A percentile compares a stretch with the other conserved stretches of the same genome.
Conservation (phyloP, 2,888 invertebrate genomes). For the Oegoconia quadripuncta region DNA sequence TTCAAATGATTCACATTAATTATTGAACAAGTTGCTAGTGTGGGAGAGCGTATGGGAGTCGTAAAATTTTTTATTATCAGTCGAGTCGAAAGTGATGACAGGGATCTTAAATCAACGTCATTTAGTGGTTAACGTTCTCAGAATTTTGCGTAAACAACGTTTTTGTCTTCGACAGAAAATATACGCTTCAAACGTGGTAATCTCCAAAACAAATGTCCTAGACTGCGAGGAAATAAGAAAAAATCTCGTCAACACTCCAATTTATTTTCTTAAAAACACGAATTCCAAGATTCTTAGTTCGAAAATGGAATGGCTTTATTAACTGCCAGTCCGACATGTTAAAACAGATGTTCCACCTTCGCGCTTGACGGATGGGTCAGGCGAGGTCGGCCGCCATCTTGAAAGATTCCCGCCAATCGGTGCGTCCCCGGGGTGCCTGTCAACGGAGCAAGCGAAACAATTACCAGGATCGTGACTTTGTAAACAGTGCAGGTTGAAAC, state of each 20-base stretch:
- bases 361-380: slow-evolving; percentile 72
- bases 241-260: slow-evolving; percentile 9
- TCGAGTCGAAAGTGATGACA: not conserved
- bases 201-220: slow-evolving; percentile 8
- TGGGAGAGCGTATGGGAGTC: no score
- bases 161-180: slow-evolving; percentile 10
- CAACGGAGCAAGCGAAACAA: slow-evolving; percentile 63
- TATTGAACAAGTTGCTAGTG: no score
- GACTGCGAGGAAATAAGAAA: slow-evolving; percentile 2
- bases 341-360: slow-evolving; percentile 74
- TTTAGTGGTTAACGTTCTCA: slow-evolving; percentile 1
- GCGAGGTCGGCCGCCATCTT: slow-evolving; percentile 70
- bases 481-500: slow-evolving; percentile 48
- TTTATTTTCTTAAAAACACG: slow-evolving; percentile 11
- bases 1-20: no score
- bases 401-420: slow-evolving; percentile 64
- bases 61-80: no score
- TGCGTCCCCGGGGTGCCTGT: slow-evolving; percentile 59
- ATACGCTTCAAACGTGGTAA: not conserved
- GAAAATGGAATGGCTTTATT: slow-evolving; percentile 53
- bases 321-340: slow-evolving; percentile 66
- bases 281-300: slow-evolving; percentile 28
- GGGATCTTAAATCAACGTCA: slow-evolving; percentile 17
- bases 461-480: slow-evolving; percentile 60
- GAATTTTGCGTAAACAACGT: slow-evolving; percentile 1